These are phyloP conservation scores for Melinopterus prodromus DNA, from an alignment of 2,888 invertebrate species.

Conservation along the genomic window DNA sequence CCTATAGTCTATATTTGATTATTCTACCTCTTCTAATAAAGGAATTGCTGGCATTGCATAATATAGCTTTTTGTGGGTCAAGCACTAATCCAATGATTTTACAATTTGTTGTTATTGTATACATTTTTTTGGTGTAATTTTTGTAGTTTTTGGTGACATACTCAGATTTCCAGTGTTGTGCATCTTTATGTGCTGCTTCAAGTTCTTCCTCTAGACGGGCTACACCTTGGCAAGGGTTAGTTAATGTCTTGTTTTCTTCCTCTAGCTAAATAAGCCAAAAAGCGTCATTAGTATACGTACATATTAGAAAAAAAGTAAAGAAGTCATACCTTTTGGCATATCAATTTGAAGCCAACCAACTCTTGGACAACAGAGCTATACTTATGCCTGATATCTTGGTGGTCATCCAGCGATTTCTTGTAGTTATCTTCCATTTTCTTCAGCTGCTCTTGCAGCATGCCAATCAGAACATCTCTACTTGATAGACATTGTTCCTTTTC, in stretches of 20 bases:
- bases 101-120: no score
- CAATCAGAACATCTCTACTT: constrained; percentile 48
- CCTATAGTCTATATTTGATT: no score
- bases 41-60: no score
- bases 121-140: no score
- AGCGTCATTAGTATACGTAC: not conserved
- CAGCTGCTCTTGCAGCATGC: constrained; percentile 47
- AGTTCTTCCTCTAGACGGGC: not conserved
- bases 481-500: constrained; percentile 46
- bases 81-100: no score
- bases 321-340: constrained; percentile 20
- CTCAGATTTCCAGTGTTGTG: constrained; percentile 41
- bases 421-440: constrained; percentile 47
- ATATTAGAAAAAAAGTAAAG: not conserved
- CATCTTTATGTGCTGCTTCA: constrained; percentile 32
- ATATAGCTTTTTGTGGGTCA: no score
- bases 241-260: constrained; percentile 23
- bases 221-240: not conserved
- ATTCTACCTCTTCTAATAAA: no score
- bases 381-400: constrained; percentile 47
- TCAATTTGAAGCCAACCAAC: constrained; percentile 42
- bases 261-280: constrained; percentile 17
- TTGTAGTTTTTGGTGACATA: not conserved
- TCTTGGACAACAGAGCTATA: constrained; percentile 45
- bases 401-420: constrained; percentile 46